Evolutionary conservation across 2,113 vertebrate species (phyloP), one percentile per base, ranked within the genome.

Genomic region (Caracal caracal): DNA sequence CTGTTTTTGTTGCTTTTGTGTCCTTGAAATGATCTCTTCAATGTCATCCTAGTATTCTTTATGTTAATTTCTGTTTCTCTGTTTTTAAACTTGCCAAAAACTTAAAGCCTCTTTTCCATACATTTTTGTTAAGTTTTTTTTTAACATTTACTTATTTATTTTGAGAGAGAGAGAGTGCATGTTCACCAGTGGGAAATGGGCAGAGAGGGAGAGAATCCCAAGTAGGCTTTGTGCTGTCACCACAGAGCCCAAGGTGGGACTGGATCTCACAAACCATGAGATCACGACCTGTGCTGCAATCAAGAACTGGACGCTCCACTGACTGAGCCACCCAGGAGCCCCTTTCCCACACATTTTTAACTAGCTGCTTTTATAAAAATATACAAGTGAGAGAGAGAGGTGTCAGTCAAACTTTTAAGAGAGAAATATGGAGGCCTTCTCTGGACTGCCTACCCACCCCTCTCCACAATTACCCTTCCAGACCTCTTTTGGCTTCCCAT

Each of bases 1-100:
- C 51, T 79, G 4, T n/a, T 80, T 82, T 22, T 51, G 51, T 82
- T 40, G 10, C 26, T 51, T 66, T 91, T 71, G 6, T 70, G 33
- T 70, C 28, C 40, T 70, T 35, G 66, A 91, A 61, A 59, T 82
- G 33, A 40, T 61, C 82, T 76, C 37, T 49, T 87, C 35, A 68
- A 30, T 33, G 33, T 51, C 24, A 71, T 16, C 43, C 20, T 22
- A 70, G 37, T 85, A 68, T 61, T 20, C 43, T 91, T 91, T 43
- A 80, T 80, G 12, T 63, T 73, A 87, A 73, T 87, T 80, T 79
- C 30, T 79, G 16, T 10, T 79, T 87, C 71, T 88, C 30, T 79
- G 12, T 10, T 79, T 71, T 47, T 30, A 73, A 85, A 93, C 1
- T 80, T 66, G 30, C 13, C 43, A 65, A 22, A 73, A 3, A 85